Base-by-base conservation (phyloP, 2,797 vertebrate species). In the Pangasius djambal region DNA sequence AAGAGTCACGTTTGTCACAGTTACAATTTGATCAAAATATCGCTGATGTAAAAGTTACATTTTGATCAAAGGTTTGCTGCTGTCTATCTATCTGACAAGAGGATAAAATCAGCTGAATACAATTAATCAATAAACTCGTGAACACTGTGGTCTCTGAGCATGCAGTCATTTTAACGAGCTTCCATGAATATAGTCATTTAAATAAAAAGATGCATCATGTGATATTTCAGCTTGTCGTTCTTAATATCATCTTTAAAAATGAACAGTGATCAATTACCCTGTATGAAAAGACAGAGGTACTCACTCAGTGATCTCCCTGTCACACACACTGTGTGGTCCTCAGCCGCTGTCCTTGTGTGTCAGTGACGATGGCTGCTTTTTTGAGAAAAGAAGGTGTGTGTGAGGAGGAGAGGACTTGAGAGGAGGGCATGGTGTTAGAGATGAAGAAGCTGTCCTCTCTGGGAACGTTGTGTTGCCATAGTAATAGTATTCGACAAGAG, bases 381-480 rank as follows among this genome's bases (percentile, higher is more conserved):
- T 89, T 92, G 91, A 92, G 83, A 89, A 88, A 65, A 89, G 89
- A 85, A 89, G 22, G 79, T 72, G 82, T 82, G 79, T 63, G 40
- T 78, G 69, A 91, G 92, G 90, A 87, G 57, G 92, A 88, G 67
- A 91, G n/a, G 78, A 85, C 9, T 65, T 44, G 9, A 94, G 90
- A 59, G 40, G 89, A 89, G 90, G 92, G 85, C 86, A 91, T 77
- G 88, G 87, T 82, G 90, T 85, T 72, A 70, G 88, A 92, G 91
- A 87, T 6, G 84, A 86, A 89, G 88, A 88, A 57, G 20, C 59
- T n/a, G 28, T 88, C 31, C 77, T 89, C 88, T 18, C 48, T n/a
- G 91, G 50, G n/a, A 50, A 83, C 18, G 94, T 96, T 95, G 84
- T 94, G 95, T 96, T 95, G 86, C 94, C 93, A 95, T 95, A 93